Evolutionary conservation across 2,888 invertebrate genomes (phyloP), one percentile per base, ranked within the genome.

Genomic region (Drosophila eohydei): DNA sequence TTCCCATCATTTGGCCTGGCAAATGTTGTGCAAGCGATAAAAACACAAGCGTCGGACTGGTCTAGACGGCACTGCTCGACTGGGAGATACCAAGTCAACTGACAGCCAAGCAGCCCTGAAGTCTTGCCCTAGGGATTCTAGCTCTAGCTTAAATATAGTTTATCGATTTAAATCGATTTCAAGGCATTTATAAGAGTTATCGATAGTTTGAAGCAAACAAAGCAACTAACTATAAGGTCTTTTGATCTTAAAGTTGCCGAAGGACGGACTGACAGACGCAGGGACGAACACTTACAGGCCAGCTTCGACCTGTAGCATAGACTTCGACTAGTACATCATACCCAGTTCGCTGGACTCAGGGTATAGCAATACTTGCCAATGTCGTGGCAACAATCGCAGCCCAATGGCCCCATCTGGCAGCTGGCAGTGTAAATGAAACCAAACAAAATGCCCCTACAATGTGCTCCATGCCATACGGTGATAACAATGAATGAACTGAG

Each of bases 1-100:
- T 65, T 50, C n/a, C 55, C 58, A 36, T 32, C 52, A 41, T 57
- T 72, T 75, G 16, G 40, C 60, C 73, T 46, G 66, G 59, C 59
- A 81, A 81, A 81, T 80, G 81, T 80, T 81, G 71, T 80, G 80
- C 77, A 67, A 65, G 78, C 80, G 71, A 69, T 81, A 81, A 81
- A 74, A 80, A 78, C 65, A 28, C 7, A 36, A 21, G 12, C 21
- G 21, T 16, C 14, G 16, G 6, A 0, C 3, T 3, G 6, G 3
- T 9, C 9, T 4, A n/a, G 34, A 6, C 11, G 7, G 0, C 5
- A 16, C 4, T 41, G 41, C 41, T 12, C 4, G 28, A 21, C 50
- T 34, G 7, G 32, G 2, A 50, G 16, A 50, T 34, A 34, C 34
- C 50, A 21, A 21, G 32, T 50, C n/a, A 14, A n/a, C n/a, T 2